Conservation (phyloP, 2,888 invertebrate genomes). For the Melinaea menophilus region DNA sequence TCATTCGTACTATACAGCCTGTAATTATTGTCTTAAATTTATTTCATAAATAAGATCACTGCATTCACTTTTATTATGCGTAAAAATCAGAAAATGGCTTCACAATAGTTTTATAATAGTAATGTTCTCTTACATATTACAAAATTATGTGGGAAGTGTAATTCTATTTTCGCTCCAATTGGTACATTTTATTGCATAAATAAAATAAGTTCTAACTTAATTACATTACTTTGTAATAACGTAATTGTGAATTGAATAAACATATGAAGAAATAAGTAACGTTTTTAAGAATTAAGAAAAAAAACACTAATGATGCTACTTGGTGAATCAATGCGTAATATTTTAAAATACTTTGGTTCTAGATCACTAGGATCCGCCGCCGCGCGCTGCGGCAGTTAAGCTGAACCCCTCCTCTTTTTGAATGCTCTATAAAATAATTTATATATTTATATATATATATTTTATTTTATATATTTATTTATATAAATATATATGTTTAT, state of each 20-base stretch:
- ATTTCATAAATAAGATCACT: background rate
- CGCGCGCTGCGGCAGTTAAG: no score
- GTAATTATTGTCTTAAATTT: background rate
- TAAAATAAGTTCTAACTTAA: background rate
- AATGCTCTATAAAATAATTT: no score
- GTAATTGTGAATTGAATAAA: conserved; percentile 22
- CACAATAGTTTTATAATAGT: background rate
- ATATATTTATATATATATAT: no score
- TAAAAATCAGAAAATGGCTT: background rate
- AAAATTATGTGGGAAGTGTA: background rate
- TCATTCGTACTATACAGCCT: no score
- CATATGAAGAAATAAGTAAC: background rate
- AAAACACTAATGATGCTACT: background rate
- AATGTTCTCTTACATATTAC: background rate
- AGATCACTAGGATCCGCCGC: no score
- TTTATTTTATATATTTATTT: no score
- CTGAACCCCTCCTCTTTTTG: no score
- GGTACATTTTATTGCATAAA: background rate
- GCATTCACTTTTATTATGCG: background rate
- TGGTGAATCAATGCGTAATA: no score
- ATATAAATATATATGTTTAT: no score
- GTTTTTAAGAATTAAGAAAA: background rate
- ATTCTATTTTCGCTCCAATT: conserved; percentile 2
- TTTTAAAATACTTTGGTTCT: no score
- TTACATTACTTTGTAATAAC: conserved; percentile 38